phyloP scores from a whole-genome alignment of 2,888 invertebrate species.

The Neria commutata region DNA sequence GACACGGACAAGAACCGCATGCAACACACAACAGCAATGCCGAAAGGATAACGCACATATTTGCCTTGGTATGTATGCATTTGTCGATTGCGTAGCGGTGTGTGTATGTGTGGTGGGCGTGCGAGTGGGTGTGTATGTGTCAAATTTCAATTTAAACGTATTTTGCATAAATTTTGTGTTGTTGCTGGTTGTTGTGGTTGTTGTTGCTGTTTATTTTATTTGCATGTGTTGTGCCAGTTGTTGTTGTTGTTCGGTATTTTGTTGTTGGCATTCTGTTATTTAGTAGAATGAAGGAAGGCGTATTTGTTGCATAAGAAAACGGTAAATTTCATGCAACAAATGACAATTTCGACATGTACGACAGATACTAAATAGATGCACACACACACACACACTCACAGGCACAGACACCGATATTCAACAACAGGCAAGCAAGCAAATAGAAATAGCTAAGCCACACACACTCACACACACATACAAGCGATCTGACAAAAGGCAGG shows the following conservation, averaged over 20 bases:
- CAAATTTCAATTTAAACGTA: constrained; percentile 48
- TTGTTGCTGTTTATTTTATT: constrained; percentile 27
- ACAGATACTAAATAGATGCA: constrained; percentile 36
- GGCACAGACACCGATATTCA: background rate
- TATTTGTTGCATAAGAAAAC: constrained; percentile 41
- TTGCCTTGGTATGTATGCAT: background rate
- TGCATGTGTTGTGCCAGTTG: background rate
- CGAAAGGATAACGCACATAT: too few relatives aligned
- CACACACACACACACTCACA: constrained; percentile 9
- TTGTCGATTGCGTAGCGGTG: background rate
- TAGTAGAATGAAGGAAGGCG: constrained; percentile 2
- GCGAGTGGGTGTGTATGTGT: background rate
- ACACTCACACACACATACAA: too few relatives aligned
- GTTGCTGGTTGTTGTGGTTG: constrained; percentile 39
- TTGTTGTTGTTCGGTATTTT: background rate
- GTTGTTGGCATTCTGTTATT: too few relatives aligned
- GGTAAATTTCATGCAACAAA: constrained; percentile 51
- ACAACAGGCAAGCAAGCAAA: background rate
- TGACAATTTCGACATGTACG: constrained; percentile 39
- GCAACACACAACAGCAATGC: too few relatives aligned
- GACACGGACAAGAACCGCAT: too few relatives aligned
- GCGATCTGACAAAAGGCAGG: too few relatives aligned
- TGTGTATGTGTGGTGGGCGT: constrained; percentile 4
- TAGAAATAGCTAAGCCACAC: too few relatives aligned
- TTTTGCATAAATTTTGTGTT: constrained; percentile 49